A percentile compares a stretch with the other conserved stretches of the same genome.
phyloP scores from a whole-genome alignment of 2,113 vertebrate genomes.

The Ctenomys sociabilis region DNA sequence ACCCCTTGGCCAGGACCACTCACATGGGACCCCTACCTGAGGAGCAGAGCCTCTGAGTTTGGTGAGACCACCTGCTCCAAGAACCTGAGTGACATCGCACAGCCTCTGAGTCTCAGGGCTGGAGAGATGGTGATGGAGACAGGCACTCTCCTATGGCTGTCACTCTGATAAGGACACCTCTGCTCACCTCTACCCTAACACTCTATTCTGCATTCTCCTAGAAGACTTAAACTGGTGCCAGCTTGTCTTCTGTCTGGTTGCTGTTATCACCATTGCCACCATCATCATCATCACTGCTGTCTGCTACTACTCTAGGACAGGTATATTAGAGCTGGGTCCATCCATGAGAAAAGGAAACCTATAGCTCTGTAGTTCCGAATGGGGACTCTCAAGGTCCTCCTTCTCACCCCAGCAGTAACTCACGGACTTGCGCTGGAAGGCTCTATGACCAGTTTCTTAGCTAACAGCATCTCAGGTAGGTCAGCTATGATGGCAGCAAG shows the following conservation, averaged over 20 bases:
- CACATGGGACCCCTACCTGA: rapidly evolving
- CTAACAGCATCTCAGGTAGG: too few relatives aligned
- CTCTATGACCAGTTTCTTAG: rapidly evolving
- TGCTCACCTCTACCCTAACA: rapidly evolving
- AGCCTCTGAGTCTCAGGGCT: background rate
- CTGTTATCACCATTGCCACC: rapidly evolving
- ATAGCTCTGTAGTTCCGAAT: background rate
- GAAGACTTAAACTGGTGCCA: rapidly evolving
- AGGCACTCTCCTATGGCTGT: background rate
- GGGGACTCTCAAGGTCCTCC: rapidly evolving
- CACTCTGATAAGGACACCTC: rapidly evolving
- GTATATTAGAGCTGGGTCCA: rapidly evolving
- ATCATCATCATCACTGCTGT: rapidly evolving
- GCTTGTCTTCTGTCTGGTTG: rapidly evolving
- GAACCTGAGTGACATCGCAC: background rate
- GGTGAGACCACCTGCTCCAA: background rate
- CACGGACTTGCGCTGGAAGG: rapidly evolving
- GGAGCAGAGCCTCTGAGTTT: background rate
- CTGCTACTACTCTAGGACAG: rapidly evolving
- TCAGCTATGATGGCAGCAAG: too few relatives aligned
- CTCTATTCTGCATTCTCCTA: background rate
- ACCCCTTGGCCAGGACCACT: background rate
- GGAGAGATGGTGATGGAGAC: rapidly evolving
- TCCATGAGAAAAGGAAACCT: too few relatives aligned
- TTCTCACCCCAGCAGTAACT: rapidly evolving